These are phyloP conservation scores for Phoebastria nigripes DNA, from an alignment of 2,797 vertebrate genomes.

Conservation along the genomic window DNA sequence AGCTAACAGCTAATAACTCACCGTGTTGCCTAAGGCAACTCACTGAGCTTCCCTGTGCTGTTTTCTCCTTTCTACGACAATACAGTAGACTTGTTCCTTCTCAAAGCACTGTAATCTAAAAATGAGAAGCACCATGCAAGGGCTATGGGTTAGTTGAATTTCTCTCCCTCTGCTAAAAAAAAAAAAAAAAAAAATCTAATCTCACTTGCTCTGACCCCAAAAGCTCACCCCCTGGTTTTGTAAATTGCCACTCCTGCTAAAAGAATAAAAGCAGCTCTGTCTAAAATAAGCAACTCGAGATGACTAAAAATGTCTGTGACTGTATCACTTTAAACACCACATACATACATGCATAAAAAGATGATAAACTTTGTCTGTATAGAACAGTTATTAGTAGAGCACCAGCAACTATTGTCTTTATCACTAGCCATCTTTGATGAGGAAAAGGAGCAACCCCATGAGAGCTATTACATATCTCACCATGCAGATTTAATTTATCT, in stretches of 20 bases:
- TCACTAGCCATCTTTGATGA: background rate
- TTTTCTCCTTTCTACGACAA: background rate
- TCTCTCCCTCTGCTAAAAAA: background rate
- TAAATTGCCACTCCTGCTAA: background rate
- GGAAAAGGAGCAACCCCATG: background rate
- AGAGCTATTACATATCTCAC: background rate
- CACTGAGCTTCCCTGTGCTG: background rate
- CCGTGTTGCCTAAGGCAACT: background rate
- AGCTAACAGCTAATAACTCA: background rate
- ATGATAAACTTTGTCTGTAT: background rate
- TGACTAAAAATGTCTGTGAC: background rate
- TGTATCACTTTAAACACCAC: background rate
- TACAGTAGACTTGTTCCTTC: background rate
- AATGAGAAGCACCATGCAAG: background rate
- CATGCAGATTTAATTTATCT: background rate
- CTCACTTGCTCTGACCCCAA: background rate
- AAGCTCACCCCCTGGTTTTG: background rate
- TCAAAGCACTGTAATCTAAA: background rate
- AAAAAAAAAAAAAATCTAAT: background rate
- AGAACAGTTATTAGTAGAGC: background rate
- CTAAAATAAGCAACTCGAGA: rapidly evolving
- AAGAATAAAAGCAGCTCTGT: background rate
- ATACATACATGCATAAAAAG: rapidly evolving
- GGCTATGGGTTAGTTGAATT: background rate
- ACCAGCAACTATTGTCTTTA: background rate